A percentile compares a stretch with the other conserved stretches of the same genome.
Conservation (phyloP, 2,888 invertebrate genomes). For the Norana najaformis region DNA sequence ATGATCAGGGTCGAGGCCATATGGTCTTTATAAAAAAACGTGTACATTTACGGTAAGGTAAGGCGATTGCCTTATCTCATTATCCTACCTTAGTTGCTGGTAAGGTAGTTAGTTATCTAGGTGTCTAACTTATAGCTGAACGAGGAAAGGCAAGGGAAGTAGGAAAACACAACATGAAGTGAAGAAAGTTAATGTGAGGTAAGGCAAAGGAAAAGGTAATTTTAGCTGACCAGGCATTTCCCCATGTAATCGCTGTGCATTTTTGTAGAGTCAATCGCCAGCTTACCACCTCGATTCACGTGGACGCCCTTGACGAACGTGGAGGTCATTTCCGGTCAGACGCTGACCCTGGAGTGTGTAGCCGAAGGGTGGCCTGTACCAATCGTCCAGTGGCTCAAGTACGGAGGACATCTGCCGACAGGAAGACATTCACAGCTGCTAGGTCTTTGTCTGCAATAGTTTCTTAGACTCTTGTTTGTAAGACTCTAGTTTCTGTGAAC, state of each 20-base stretch:
- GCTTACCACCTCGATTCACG: constrained; percentile 19
- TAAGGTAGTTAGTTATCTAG: not conserved
- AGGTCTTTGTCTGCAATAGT: constrained; percentile 42
- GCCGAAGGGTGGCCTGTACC: constrained; percentile 93
- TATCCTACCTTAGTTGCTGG: not conserved
- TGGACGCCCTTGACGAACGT: constrained; percentile 20
- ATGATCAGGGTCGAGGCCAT: no score
- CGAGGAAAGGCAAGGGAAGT: no score
- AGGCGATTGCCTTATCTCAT: not conserved
- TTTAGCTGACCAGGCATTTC: not conserved
- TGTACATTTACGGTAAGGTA: no score
- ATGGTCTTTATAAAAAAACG: no score
- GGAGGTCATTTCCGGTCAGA: constrained; percentile 64
- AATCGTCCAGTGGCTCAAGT: constrained; percentile 85
- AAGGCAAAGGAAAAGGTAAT: not conserved
- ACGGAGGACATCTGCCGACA: constrained; percentile 64
- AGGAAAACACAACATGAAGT: not conserved
- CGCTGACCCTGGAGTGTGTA: constrained; percentile 91
- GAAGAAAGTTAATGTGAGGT: not conserved
- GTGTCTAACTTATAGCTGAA: not conserved
- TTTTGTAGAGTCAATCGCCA: not conserved
- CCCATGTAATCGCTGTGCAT: not conserved
- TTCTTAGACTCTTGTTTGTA: no score
- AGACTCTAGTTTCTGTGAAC: not conserved
- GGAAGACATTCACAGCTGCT: constrained; percentile 39